phyloP scores from a whole-genome alignment of 2,113 vertebrate species.

The Ovis canadensis region DNA sequence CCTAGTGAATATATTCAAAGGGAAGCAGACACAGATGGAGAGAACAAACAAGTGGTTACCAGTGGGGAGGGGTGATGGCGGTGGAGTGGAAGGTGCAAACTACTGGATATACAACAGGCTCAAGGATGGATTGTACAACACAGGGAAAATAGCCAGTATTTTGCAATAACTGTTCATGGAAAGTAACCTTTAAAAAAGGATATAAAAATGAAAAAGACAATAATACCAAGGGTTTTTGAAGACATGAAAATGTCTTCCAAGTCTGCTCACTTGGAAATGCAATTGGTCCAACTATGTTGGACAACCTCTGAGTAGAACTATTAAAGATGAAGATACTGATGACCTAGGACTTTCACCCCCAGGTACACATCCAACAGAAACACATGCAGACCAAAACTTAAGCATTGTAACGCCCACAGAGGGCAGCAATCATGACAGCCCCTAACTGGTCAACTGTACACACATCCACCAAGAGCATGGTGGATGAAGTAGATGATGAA shows the following conservation, averaged over 20 bases:
- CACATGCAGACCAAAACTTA: fast-evolving
- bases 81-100: fast-evolving
- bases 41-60: neutral
- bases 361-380: neutral
- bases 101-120: neutral
- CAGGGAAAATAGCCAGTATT: neutral
- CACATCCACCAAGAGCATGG: fast-evolving
- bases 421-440: too few relatives aligned
- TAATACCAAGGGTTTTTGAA: neutral
- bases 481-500: neutral
- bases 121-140: neutral
- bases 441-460: fast-evolving
- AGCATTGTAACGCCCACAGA: fast-evolving
- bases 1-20: neutral
- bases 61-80: fast-evolving
- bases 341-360: neutral
- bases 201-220: neutral
- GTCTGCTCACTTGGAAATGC: neutral
- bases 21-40: neutral
- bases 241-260: too few relatives aligned
- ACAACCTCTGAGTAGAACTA: neutral
- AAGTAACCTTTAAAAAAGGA: neutral
- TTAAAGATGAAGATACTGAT: neutral
- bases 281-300: too few relatives aligned
- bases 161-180: neutral